Evolutionary conservation across 1,140 invertebrate genomes (phyloP).

Genomic region (Polyergus mexicanus): DNA sequence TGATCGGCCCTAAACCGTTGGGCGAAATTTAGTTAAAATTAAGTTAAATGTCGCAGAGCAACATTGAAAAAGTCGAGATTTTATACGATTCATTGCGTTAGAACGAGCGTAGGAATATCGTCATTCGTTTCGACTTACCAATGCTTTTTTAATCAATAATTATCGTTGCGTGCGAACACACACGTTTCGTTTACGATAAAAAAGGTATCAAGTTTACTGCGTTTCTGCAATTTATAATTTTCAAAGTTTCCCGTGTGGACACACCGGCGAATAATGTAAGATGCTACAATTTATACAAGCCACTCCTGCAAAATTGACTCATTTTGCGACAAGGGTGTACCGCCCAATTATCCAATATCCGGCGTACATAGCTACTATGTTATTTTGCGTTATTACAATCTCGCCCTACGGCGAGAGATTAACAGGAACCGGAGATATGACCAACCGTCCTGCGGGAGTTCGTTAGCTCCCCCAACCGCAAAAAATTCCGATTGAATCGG

Average conservation of each 20-base stretch:
- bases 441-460: slow-evolving; percentile 7
- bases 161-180: background rate
- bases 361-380: slow-evolving; percentile 55
- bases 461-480: slow-evolving; percentile 35
- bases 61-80: background rate
- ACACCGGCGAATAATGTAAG: background rate
- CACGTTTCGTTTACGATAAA: background rate
- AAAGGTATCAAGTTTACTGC: background rate
- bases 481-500: slow-evolving; percentile 58
- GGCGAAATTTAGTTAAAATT: slow-evolving; percentile 7
- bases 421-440: slow-evolving; percentile 59
- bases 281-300: slow-evolving; percentile 27
- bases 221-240: slow-evolving; percentile 3
- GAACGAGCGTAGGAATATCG: background rate
- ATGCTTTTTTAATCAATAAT: background rate
- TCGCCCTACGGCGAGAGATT: slow-evolving; percentile 47
- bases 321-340: slow-evolving; percentile 53
- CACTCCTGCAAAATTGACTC: slow-evolving; percentile 50
- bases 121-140: background rate
- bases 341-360: slow-evolving; percentile 62
- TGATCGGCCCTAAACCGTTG: background rate
- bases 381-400: slow-evolving; percentile 63
- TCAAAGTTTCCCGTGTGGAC: background rate
- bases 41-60: background rate
- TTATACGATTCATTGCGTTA: background rate